These are phyloP conservation scores for Pseudococcus viburni DNA, from an alignment of 2,888 invertebrate species.

Conservation along the genomic window DNA sequence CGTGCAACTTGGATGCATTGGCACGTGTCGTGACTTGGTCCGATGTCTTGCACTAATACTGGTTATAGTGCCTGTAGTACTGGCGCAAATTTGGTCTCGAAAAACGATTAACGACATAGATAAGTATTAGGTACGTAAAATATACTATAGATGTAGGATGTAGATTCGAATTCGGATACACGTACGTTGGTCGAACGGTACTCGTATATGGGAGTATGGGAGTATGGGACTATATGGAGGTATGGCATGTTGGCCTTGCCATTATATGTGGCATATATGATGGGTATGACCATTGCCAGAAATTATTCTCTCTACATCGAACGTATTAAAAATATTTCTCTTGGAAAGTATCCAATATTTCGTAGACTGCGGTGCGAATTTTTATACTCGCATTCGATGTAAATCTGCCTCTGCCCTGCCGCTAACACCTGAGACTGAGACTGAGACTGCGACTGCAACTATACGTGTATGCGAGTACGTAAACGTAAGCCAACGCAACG, in stretches of 20 bases:
- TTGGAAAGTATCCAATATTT: background rate
- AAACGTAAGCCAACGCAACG: background rate
- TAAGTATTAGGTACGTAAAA: background rate
- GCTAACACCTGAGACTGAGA: background rate
- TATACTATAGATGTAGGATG: background rate
- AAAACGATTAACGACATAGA: background rate
- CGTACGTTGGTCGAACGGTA: background rate
- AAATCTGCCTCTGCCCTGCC: background rate
- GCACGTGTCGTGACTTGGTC: background rate
- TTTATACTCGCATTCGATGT: background rate
- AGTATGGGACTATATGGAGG: too few relatives aligned
- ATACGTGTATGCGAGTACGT: too few relatives aligned
- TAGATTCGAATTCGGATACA: background rate
- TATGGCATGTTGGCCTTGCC: background rate
- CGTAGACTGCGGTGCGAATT: slow-evolving; percentile 5
- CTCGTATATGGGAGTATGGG: background rate
- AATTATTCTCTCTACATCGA: background rate
- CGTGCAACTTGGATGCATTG: background rate
- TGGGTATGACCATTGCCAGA: slow-evolving; percentile 2
- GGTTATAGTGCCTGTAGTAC: too few relatives aligned
- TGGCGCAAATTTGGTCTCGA: background rate
- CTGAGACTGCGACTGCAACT: too few relatives aligned
- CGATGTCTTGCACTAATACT: background rate
- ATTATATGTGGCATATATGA: background rate
- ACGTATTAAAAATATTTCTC: slow-evolving; percentile 14